Base-by-base conservation (phyloP, 1,140 invertebrate species). In the Cydia strobilella region DNA sequence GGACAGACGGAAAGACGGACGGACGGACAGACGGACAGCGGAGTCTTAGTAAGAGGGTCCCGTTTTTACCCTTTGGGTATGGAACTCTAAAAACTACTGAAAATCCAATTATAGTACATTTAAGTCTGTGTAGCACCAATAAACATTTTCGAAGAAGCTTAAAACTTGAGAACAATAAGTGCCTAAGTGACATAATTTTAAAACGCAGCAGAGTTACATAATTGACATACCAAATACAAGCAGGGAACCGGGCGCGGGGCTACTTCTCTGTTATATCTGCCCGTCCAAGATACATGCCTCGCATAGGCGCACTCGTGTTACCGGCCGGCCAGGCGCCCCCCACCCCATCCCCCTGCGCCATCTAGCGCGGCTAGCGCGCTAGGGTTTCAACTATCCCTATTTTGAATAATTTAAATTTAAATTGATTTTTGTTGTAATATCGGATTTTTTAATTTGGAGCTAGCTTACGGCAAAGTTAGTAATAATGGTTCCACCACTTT, bases 201-300 rank as follows among this genome's bases (percentile, higher is more conserved):
- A 83, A 80, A 76, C 75, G 54, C 83, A 85, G 86, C 88, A 78
- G 86, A 92, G 90, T 82, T 84, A 71, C 77, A 20, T 59, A 5
- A 71, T 1, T 3, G 48, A 51, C 79, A 69, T 59, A 80, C 75
- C 78, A 76, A 80, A 77, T 86, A 81, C 79, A 89, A 86, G 86
- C 88, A 81, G 84, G 85, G 88, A 90, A 88, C 87, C 86, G 90
- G 90, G 90, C 89, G 90, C 90, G 90, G 90, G 90, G 90, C 90
- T 90, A 92, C 89, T 92, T 91, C 89, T 90, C 90, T 90, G 90
- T 90, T 92, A 91, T 92, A 92, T 92, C 90, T 90, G 90, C 87
- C 86, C 86, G 90, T 90, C 89, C 90, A 92, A 92, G 90, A 92
- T 92, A 92, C 90, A 92, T 92, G 90, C 89, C 88, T 92, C 90